Evolutionary conservation across 2,888 invertebrate genomes (phyloP), one percentile per base, ranked within the genome.

Genomic region (Cheilosia variabilis): DNA sequence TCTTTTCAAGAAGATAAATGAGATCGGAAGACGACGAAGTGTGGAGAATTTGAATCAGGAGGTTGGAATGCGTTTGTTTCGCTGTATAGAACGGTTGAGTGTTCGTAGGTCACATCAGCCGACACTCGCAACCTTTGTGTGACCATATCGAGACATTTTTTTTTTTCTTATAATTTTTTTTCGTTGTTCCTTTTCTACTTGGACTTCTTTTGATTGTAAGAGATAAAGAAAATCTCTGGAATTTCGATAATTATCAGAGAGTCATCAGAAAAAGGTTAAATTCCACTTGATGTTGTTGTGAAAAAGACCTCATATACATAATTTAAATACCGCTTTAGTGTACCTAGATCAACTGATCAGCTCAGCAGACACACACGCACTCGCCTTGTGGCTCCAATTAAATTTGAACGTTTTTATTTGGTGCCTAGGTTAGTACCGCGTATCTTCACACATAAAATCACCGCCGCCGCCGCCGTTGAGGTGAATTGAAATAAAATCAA

Each of bases 41-140:
- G 87, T 87, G 83, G 87, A 87, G 82, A 82, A 82, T 82, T 82
- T 87, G 82, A 87, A 87, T 87, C 87, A 87, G 77, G 82, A 82
- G 81, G 82, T 77, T 87, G 87, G 87, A 87, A 87, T 87, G 87
- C 82, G 81, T 81, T 86, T 75, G 81, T 84, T 52, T 69, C 65
- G 63, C 53, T 63, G 69, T 66, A 63, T 43, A 63, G 50, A 73
- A 73, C 55, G 19, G 57, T 73, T 73, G 83, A 79, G 72, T 79
- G 80, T 80, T 71, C 86, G 86, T 86, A 86, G 86, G 81, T 86
- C 86, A 86, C 76, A 80, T 76, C 72, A 50, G 62, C 81, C 81
- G 81, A 81, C 81, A 86, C 66, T 71, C 73, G 65, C 76, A 81
- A 86, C 81, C 86, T 86, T 86, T 86, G 76, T 76, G 76, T 72